phyloP scores from a whole-genome alignment of 1,140 invertebrate species.

The Philaenus spumarius region DNA sequence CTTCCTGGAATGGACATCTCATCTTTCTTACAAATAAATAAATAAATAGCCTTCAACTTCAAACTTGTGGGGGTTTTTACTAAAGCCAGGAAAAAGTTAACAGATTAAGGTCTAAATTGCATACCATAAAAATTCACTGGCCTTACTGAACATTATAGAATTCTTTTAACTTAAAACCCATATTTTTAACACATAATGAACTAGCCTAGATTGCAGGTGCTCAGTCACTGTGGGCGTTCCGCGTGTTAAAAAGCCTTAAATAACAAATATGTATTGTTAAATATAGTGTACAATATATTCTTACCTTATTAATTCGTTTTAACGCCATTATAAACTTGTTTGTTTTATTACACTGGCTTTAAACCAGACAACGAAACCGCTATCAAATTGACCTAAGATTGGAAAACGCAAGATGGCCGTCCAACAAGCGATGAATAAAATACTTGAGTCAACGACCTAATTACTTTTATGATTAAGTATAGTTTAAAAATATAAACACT shows the following conservation, averaged over 20 bases:
- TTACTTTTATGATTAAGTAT: neutral
- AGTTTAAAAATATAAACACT: too few relatives aligned
- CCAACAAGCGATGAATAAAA: conserved; percentile 17
- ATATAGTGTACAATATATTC: conserved; percentile 37
- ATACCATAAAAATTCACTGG: too few relatives aligned
- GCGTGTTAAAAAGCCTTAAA: neutral
- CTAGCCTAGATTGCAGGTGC: neutral
- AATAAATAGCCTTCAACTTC: too few relatives aligned
- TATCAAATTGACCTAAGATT: conserved; percentile 48
- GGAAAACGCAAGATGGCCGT: conserved; percentile 49
- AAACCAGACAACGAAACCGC: conserved; percentile 46
- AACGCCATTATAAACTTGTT: conserved; percentile 73
- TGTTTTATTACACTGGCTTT: conserved; percentile 45
- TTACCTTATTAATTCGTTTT: conserved; percentile 94
- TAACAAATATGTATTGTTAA: neutral
- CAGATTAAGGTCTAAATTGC: too few relatives aligned
- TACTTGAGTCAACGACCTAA: conserved; percentile 21
- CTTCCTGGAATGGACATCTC: too few relatives aligned
- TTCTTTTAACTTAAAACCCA: neutral
- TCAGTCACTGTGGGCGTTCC: neutral
- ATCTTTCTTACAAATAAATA: too few relatives aligned
- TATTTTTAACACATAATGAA: neutral
- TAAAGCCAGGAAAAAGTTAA: too few relatives aligned
- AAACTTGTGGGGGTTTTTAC: too few relatives aligned
- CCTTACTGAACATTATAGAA: too few relatives aligned